These are phyloP conservation scores for Eupithecia subumbrata DNA, from an alignment of 2,888 invertebrate species.

Conservation along the genomic window DNA sequence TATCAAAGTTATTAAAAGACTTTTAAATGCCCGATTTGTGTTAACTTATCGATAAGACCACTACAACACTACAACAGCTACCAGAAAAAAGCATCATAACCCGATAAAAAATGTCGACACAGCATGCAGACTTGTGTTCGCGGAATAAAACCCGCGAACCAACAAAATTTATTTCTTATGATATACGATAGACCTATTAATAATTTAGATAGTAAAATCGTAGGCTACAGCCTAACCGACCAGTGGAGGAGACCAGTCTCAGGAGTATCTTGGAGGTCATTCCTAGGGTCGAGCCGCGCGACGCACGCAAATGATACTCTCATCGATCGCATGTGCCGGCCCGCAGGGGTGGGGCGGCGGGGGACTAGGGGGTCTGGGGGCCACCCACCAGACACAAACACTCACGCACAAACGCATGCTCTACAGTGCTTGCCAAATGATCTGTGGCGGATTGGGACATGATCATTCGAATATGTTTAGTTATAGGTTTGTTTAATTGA, in stretches of 20 bases:
- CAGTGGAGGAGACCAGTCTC: background rate
- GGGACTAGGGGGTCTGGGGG: conserved; percentile 15
- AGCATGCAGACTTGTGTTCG: background rate
- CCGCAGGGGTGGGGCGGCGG: conserved; percentile 1
- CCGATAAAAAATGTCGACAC: background rate
- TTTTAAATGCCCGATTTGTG: too few species aligned
- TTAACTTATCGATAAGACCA: too few species aligned
- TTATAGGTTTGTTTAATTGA: background rate
- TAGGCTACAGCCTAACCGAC: background rate
- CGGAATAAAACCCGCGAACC: background rate
- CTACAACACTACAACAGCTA: background rate
- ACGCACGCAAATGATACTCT: conserved; percentile 80
- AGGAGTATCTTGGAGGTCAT: conserved; percentile 35
- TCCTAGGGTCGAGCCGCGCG: conserved; percentile 47
- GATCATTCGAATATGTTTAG: background rate
- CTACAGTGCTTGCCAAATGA: conserved; percentile 82
- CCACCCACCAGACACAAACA: conserved; percentile 62
- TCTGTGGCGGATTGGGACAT: conserved; percentile 53
- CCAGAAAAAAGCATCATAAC: background rate
- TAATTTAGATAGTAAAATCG: background rate
- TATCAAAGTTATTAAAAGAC: too few species aligned
- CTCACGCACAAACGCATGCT: conserved; percentile 69
- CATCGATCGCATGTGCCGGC: conserved; percentile 64
- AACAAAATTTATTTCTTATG: background rate
- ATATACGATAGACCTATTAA: background rate